A percentile compares a stretch with the other conserved stretches of the same genome.
Conservation (phyloP, 2,797 vertebrate genomes). For the Scomberomorus guttatus region DNA sequence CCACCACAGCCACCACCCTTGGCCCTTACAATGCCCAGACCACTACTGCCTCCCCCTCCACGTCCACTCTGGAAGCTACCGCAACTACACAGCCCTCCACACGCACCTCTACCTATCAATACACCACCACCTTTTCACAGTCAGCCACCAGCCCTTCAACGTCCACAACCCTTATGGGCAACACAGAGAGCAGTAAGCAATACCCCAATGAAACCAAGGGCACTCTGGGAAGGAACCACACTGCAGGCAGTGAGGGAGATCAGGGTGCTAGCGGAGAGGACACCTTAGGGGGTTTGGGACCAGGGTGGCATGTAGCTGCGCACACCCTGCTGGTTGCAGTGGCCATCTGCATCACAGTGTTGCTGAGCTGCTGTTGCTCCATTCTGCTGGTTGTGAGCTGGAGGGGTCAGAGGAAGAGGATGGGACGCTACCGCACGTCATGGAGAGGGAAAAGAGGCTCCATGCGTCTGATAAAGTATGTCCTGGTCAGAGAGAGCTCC, state of each 20-base stretch:
- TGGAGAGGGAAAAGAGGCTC: slow-evolving; percentile 76
- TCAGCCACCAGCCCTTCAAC: slow-evolving; percentile 37
- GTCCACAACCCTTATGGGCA: slow-evolving; percentile 54
- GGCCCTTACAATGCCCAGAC: slow-evolving; percentile 8
- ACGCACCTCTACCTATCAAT: not conserved
- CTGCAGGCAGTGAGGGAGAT: slow-evolving; percentile 52
- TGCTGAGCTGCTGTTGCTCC: slow-evolving; percentile 89
- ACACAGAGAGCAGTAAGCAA: slow-evolving; percentile 84
- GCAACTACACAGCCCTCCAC: slow-evolving; percentile 26
- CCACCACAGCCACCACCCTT: slow-evolving; percentile 3
- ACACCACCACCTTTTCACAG: slow-evolving; percentile 27
- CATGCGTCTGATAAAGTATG: slow-evolving; percentile 84
- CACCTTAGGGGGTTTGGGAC: slow-evolving; percentile 35
- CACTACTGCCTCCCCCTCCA: slow-evolving; percentile 2
- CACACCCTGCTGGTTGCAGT: slow-evolving; percentile 84
- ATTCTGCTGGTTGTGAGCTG: slow-evolving; percentile 80
- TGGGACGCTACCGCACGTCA: slow-evolving; percentile 84
- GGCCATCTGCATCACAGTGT: slow-evolving; percentile 81
- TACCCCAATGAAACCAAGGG: slow-evolving; percentile 88
- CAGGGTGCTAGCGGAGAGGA: slow-evolving; percentile 54
- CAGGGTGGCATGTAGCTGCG: slow-evolving; percentile 79
- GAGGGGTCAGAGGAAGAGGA: slow-evolving; percentile 84
- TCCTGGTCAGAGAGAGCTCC: slow-evolving; percentile 78
- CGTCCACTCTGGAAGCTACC: slow-evolving; percentile 16
- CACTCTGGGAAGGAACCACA: slow-evolving; percentile 84